Percentiles rank a stretch among this genome's conserved stretches.
phyloP scores from a whole-genome alignment of 1,140 invertebrate species.

The Delia radicum region DNA sequence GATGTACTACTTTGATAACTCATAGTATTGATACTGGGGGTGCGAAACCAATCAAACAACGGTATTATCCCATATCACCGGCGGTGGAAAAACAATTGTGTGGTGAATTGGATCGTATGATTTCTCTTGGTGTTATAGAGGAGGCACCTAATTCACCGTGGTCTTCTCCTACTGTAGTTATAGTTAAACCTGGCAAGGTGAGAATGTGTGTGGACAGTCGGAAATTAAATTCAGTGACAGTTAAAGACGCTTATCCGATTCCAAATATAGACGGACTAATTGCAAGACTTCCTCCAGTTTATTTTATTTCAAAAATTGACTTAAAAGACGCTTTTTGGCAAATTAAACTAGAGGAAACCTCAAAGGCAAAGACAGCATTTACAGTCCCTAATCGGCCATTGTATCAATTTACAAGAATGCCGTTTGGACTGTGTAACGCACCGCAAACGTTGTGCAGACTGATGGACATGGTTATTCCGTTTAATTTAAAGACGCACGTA shows the following conservation, averaged over 20 bases:
- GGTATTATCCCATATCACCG: conserved; percentile 15
- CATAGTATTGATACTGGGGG: conserved; percentile 8
- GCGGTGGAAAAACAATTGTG: conserved; percentile 18
- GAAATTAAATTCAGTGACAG: too few relatives aligned
- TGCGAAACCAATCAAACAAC: conserved; percentile 11
- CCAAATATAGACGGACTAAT: background rate
- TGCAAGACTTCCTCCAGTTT: conserved; percentile 19
- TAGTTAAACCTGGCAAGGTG: too few relatives aligned
- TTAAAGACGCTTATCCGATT: conserved; percentile 12
- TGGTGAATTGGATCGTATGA: conserved; percentile 6
- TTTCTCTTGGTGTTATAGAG: background rate
- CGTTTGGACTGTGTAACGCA: too few relatives aligned
- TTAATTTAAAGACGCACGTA: background rate
- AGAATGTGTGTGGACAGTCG: too few relatives aligned
- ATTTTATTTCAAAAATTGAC: too few relatives aligned
- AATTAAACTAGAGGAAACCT: conserved; percentile 16
- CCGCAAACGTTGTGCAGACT: too few relatives aligned
- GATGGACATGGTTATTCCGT: too few relatives aligned
- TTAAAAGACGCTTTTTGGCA: conserved; percentile 30
- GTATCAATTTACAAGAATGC: too few relatives aligned
- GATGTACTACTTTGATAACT: background rate
- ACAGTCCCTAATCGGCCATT: conserved; percentile 19
- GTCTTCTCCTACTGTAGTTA: too few relatives aligned
- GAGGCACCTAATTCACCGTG: background rate
- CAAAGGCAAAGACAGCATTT: conserved; percentile 25